Base-by-base conservation (phyloP, 2,888 invertebrate species). In the Torymus texanus region DNA sequence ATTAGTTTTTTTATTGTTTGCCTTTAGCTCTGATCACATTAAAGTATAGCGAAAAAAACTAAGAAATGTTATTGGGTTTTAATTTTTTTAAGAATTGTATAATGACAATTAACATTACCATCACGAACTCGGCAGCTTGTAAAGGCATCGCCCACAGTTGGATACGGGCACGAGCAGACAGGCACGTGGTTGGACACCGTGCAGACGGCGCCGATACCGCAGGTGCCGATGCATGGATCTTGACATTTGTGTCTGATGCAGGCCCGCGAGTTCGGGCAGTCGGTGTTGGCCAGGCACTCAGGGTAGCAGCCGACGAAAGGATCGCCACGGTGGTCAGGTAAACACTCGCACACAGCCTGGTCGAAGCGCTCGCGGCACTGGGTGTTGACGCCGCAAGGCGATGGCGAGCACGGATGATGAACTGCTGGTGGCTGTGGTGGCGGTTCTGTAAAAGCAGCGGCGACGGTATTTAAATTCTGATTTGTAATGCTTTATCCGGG, bases 71-170 rank as follows among this genome's bases (percentile, higher is more conserved):
- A 41, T 8, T 41, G 41, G 8, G 41, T 8, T 1, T 5, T 41
- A 5, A 41, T 41, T 41, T 41, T 2, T 41, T 41, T 41, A 41
- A 41, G 41, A 41, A 41, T 41, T 41, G 5, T 1, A 41, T 41
- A 41, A 41, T 41, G 5, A 41, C 10, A 41, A 8, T 4, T 8
- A 41, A 8, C 8, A 41, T 41, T 41, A 41, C 41, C 41, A 41
- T 41, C 41, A 41, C 41, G 56, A 3, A 12, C 2, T 13, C 90
- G 90, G 86, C 94, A 94, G 79, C 92, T 92, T 71, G 92, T 92
- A 90, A 96, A 96, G 13, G 97, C 96, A 91, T 96, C 94, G 50
- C 96, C 96, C n/a, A 93, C 91, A 86, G 93, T 94, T 83, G 93
- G 93, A 66, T 90, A 85, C 12, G 92, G 91, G 85, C 96, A 96